These are phyloP conservation scores for Himalopsyche anomala DNA, from an alignment of 2,888 invertebrate genomes.

Conservation along the genomic window DNA sequence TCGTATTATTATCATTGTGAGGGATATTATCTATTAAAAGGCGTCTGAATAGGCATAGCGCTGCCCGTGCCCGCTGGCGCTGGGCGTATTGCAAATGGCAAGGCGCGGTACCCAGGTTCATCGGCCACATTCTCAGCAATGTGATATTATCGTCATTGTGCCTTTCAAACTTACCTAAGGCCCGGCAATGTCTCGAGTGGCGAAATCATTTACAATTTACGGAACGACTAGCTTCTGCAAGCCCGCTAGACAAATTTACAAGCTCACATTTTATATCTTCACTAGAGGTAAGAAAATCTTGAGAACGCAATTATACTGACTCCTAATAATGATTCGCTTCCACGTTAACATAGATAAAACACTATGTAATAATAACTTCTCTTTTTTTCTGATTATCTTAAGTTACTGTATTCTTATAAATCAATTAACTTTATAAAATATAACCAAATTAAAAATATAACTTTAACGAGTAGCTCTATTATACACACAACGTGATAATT, in stretches of 20 bases:
- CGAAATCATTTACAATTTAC: neutral
- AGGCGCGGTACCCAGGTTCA: conserved; percentile 32
- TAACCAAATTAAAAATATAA: too few species aligned
- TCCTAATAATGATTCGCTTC: too few species aligned
- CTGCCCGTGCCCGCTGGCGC: neutral
- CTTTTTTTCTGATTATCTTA: too few species aligned
- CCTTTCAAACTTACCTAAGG: conserved; percentile 11
- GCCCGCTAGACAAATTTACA: neutral
- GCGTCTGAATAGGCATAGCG: neutral
- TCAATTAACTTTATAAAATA: too few species aligned
- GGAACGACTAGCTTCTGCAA: neutral
- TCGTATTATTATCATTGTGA: neutral
- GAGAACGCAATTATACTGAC: too few species aligned
- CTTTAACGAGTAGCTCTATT: too few species aligned
- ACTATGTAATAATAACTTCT: too few species aligned
- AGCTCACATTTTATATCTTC: too few species aligned
- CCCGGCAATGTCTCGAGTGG: neutral
- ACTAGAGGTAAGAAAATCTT: too few species aligned
- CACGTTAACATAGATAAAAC: too few species aligned
- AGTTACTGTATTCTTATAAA: too few species aligned
- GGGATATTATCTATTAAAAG: conserved; percentile 13
- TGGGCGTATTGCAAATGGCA: conserved; percentile 25
- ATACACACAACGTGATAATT: too few species aligned
- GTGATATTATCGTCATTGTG: neutral
- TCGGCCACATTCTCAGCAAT: conserved; percentile 19